phyloP scores from a whole-genome alignment of 2,888 invertebrate genomes.

The Oscheius sp. region DNA sequence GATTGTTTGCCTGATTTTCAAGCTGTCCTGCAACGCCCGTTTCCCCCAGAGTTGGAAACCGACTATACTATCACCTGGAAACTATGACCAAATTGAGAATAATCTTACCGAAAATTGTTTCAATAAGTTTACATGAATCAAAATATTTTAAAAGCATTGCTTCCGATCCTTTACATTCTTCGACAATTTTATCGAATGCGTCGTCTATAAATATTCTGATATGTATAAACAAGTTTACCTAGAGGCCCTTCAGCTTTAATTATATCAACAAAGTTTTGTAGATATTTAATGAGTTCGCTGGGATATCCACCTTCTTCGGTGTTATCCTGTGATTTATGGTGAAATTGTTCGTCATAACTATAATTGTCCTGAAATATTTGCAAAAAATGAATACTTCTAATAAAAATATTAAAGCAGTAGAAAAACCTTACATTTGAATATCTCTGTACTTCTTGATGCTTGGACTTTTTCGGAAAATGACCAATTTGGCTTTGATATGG shows the following conservation, averaged over 20 bases:
- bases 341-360: background rate
- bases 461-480: conserved; percentile 18
- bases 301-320: conserved; percentile 41
- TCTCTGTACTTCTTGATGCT: background rate
- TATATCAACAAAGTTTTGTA: conserved; percentile 47
- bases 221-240: conserved; percentile 12
- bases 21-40: too few relatives aligned
- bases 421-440: conserved; percentile 2
- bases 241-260: conserved; percentile 45
- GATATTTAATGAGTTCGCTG: conserved; percentile 53
- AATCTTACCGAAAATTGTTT: conserved; percentile 27
- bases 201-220: conserved; percentile 32
- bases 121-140: conserved; percentile 45
- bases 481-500: conserved; percentile 3
- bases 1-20: too few relatives aligned
- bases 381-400: background rate
- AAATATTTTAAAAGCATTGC: conserved; percentile 48
- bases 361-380: conserved; percentile 1
- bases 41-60: too few relatives aligned
- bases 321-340: background rate
- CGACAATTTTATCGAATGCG: conserved; percentile 46
- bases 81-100: conserved; percentile 3
- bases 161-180: conserved; percentile 55
- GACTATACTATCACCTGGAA: conserved; percentile 43
- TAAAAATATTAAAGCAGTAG: too few relatives aligned